Base-by-base conservation (phyloP, 53 echinoderm and acorn worm species). In the Echinarachnius parma region DNA sequence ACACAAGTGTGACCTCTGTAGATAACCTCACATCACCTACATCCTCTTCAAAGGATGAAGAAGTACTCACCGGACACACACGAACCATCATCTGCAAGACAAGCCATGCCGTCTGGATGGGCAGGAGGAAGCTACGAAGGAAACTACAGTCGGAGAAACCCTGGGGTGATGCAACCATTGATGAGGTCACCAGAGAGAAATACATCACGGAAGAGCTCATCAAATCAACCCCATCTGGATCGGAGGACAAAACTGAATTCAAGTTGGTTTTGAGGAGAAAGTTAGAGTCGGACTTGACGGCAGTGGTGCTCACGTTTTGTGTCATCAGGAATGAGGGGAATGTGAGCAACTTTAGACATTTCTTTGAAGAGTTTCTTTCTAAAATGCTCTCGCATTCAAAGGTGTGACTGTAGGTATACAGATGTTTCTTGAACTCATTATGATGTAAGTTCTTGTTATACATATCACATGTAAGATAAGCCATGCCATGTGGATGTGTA, bases 121-220 rank as follows among this genome's bases (percentile, higher is more conserved):
- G 98, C 7, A 48, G 98, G 23, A 78, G 98, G 30, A 98, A 88
- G 44, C 71, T 86, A 23, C 75, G 91, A 55, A 79, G 91, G 7
- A 62, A 78, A 26, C 35, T 91, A 16, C 84, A 69, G 61, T 53
- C 23, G 80, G 72, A 72, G 57, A 72, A 72, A 16, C 56, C 74
- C 1, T 37, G 55, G 55, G 74, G 74, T 35, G 58, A 82, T 29
- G 57, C 56, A 44, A 54, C 54, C 11, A 53, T 53, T 28, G 62
- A 53, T n/a, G 62, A 77, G 44, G 25, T 76, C 22, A 18, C 46
- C 39, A 52, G 69, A 26, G 39, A 32, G 54, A 19, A 54, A 27
- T 53, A 59, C 57, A 66, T 53, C 59, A 55, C 56, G 8, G 28
- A 54, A 39, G 74, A 72, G 28, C 34, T 72, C 1, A 1, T 56